Conservation (phyloP, 2,888 invertebrate species). For the Apantesis nais region DNA sequence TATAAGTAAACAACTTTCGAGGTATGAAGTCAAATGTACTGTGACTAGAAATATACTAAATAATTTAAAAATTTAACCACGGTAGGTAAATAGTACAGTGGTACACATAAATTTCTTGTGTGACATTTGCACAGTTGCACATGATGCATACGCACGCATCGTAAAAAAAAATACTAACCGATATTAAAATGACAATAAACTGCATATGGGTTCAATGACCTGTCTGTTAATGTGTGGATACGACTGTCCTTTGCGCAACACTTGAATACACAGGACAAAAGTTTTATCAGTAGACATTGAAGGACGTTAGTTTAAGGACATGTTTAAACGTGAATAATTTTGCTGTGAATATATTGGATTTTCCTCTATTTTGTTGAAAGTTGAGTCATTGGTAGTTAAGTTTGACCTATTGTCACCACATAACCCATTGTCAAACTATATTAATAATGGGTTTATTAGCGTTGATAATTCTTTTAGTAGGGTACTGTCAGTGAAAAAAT, state of each 20-base stretch:
- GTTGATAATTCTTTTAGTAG: not conserved
- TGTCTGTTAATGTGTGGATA: slow-evolving; percentile 11
- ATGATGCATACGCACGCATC: slow-evolving; percentile 28
- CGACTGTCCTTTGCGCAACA: slow-evolving; percentile 23
- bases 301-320: slow-evolving; percentile 23
- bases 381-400: slow-evolving; percentile 1
- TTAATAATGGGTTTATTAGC: not conserved
- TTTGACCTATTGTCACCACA: not conserved
- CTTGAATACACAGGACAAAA: slow-evolving; percentile 27
- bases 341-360: not conserved
- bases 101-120: slow-evolving; percentile 8
- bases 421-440: not conserved
- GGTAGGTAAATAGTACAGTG: slow-evolving; percentile 5
- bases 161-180: slow-evolving; percentile 37
- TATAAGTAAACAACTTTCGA: slow-evolving; percentile 1
- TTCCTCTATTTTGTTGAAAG: slow-evolving; percentile 4
- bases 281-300: slow-evolving; percentile 6
- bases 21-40: not conserved
- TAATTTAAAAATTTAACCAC: slow-evolving; percentile 12
- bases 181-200: slow-evolving; percentile 22
- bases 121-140: slow-evolving; percentile 57
- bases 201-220: slow-evolving; percentile 35
- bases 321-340: slow-evolving; percentile 16
- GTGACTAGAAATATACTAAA: slow-evolving; percentile 3
- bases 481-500: not conserved